These are phyloP conservation scores for Ctenochaetus hawaiiensis DNA, from an alignment of 2,797 vertebrate genomes.

Conservation along the genomic window DNA sequence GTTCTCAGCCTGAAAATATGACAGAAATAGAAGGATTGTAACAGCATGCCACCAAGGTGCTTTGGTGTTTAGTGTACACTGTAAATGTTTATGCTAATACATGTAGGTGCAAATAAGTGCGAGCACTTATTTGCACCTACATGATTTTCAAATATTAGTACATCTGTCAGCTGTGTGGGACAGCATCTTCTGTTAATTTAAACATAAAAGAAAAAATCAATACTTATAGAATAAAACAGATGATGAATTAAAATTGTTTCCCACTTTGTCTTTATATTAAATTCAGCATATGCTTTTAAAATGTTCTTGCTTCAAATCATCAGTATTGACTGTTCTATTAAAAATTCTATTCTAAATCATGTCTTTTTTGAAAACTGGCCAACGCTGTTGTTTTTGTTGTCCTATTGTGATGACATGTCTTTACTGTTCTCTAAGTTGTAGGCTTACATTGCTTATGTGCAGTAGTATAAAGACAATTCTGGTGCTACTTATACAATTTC, in stretches of 20 bases:
- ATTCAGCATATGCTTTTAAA: too few relatives aligned
- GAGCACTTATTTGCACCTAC: background rate
- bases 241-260: too few relatives aligned
- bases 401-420: background rate
- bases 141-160: background rate
- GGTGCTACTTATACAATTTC: too few relatives aligned
- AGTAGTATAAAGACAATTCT: background rate
- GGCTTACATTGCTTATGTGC: background rate
- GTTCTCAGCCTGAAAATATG: slow-evolving; percentile 54
- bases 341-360: too few relatives aligned
- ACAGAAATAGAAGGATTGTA: slow-evolving; percentile 15
- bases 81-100: background rate
- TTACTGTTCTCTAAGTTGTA: background rate
- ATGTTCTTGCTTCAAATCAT: too few relatives aligned
- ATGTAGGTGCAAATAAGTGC: background rate
- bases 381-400: background rate
- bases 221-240: too few relatives aligned
- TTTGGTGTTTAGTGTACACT: slow-evolving; percentile 1
- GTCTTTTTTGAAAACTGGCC: too few relatives aligned
- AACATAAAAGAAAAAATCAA: too few relatives aligned
- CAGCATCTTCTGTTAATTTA: too few relatives aligned
- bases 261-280: too few relatives aligned
- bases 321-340: too few relatives aligned
- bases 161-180: background rate
- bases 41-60: slow-evolving; percentile 2